phyloP scores from a whole-genome alignment of 2,888 invertebrate species.

The Abrostola tripartita region DNA sequence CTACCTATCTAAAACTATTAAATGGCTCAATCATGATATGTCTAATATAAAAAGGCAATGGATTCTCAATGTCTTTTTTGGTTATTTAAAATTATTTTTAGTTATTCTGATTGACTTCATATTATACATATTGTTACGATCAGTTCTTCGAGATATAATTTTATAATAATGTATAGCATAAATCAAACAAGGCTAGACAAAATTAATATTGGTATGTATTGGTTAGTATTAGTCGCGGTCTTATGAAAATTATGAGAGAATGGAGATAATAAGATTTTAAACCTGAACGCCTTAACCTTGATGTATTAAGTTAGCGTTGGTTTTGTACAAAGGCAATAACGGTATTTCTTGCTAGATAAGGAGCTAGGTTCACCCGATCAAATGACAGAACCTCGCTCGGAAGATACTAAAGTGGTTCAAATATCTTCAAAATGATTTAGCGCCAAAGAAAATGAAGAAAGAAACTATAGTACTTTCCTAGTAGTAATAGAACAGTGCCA shows the following conservation, averaged over 20 bases:
- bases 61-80: slow-evolving; percentile 54
- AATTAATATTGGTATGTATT: neutral
- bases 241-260: no score
- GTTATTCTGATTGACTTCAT: neutral
- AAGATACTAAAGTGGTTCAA: no score
- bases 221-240: neutral
- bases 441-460: no score
- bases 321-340: neutral
- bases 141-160: no score
- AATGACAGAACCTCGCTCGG: no score
- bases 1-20: slow-evolving; percentile 38
- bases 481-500: no score
- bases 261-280: no score
- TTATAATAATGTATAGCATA: neutral
- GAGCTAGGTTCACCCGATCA: no score
- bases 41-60: slow-evolving; percentile 52
- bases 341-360: slow-evolving; percentile 1
- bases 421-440: no score
- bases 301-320: no score
- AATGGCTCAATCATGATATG: slow-evolving; percentile 48
- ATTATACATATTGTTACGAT: neutral
- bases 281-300: no score
- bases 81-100: slow-evolving; percentile 19
- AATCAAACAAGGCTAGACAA: neutral
- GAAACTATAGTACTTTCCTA: no score